Percentiles rank a stretch among this genome's conserved stretches.
Evolutionary conservation across 2,113 vertebrate species (phyloP).

Genomic region (Hippolais icterina): DNA sequence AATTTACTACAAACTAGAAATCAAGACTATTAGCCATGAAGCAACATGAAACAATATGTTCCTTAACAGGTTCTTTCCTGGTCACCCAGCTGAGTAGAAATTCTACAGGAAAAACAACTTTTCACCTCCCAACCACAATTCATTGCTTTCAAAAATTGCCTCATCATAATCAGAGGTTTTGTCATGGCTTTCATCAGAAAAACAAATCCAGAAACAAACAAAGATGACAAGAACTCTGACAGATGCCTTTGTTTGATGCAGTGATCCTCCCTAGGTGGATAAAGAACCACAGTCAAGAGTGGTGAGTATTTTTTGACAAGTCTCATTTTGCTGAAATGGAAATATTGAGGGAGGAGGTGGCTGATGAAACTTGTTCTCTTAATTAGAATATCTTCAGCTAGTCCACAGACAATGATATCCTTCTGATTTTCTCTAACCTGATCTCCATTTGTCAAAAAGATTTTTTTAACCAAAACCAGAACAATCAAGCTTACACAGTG

Average conservation of each 20-base stretch:
- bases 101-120: not conserved
- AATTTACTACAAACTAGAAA: constrained; percentile 34
- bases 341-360: not conserved
- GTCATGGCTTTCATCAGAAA: constrained; percentile 14
- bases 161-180: constrained; percentile 26
- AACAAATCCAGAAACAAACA: constrained; percentile 36
- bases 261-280: not conserved
- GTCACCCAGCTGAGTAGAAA: not conserved
- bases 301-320: constrained; percentile 17
- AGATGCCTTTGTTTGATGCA: constrained; percentile 19
- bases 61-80: not conserved
- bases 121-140: not conserved
- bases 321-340: not conserved
- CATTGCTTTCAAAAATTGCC: constrained; percentile 8
- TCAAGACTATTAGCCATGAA: constrained; percentile 29
- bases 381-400: constrained; percentile 11
- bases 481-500: not conserved
- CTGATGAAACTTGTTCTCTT: not conserved
- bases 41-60: constrained; percentile 24
- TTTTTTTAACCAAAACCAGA: not conserved
- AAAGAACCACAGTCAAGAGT: not conserved
- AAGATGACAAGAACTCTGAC: constrained; percentile 11
- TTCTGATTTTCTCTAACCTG: not conserved
- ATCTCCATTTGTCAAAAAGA: not conserved
- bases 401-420: not conserved